A percentile compares a stretch with the other conserved stretches of the same genome.
phyloP scores from a whole-genome alignment of 2,113 vertebrate species.

The Labeo rohita region DNA sequence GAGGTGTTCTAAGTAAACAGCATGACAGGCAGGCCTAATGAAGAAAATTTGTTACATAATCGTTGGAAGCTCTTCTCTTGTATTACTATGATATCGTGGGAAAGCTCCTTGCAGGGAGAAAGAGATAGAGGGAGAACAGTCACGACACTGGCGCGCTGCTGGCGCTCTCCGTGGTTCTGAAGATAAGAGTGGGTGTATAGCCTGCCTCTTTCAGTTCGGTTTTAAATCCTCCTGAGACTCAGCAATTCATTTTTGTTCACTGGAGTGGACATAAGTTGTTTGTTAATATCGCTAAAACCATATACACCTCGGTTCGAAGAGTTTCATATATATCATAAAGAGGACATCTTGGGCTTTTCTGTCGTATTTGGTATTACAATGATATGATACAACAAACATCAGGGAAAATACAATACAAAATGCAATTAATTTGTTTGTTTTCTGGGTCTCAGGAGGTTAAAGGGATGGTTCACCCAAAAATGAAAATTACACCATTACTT shows the following conservation, averaged over 20 bases:
- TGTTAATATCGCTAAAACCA: constrained; percentile 6
- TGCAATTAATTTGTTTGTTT: not conserved
- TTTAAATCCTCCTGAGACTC: not conserved
- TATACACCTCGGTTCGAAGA: not conserved
- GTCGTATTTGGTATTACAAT: not conserved
- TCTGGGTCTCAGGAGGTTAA: not conserved
- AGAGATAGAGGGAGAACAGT: not conserved
- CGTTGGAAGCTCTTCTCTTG: not conserved
- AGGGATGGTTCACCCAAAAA: no score
- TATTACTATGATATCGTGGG: constrained; percentile 39
- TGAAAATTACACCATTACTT: no score
- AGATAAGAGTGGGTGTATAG: constrained; percentile 35
- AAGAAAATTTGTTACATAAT: constrained; percentile 29
- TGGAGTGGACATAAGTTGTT: constrained; percentile 24
- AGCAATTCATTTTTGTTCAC: constrained; percentile 16
- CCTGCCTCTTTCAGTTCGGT: constrained; percentile 5
- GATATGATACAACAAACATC: not conserved
- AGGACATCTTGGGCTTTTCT: not conserved
- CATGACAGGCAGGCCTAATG: not conserved
- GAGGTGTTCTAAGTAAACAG: not conserved
- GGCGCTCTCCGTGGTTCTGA: constrained; percentile 60
- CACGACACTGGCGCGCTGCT: constrained; percentile 5
- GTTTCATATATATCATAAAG: not conserved
- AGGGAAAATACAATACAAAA: not conserved
- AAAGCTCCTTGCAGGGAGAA: constrained; percentile 27